Percentiles rank a stretch among this genome's conserved stretches.
Evolutionary conservation across 2,797 vertebrate genomes (phyloP).

Genomic region (Pyrocephalus nanus): DNA sequence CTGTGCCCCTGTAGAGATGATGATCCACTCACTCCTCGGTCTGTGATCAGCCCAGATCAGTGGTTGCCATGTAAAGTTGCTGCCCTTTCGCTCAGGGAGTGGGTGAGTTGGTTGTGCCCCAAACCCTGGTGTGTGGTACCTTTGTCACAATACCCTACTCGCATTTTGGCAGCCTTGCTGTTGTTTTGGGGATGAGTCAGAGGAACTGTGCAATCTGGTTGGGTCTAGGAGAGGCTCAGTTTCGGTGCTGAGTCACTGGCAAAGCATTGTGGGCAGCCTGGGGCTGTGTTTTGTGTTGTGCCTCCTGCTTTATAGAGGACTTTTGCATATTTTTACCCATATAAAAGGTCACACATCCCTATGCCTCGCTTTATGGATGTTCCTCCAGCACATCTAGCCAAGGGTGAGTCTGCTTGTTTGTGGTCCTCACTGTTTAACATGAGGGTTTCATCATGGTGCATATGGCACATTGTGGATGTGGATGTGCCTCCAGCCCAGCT

Average conservation of each 20-base stretch:
- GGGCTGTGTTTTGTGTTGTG: background rate
- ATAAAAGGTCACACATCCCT: background rate
- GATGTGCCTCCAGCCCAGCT: background rate
- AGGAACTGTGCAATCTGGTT: background rate
- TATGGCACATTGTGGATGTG: background rate
- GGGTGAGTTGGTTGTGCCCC: background rate
- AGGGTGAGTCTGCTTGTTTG: background rate
- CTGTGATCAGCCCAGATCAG: background rate
- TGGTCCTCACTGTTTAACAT: accelerated
- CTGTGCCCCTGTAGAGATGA: background rate
- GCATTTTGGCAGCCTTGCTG: background rate
- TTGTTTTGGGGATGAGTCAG: slow-evolving; percentile 28
- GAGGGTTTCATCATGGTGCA: accelerated
- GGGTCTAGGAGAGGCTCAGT: background rate
- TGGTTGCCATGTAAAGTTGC: background rate
- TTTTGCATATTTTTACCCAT: background rate
- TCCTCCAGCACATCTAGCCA: background rate
- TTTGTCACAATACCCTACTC: background rate
- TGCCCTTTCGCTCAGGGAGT: background rate
- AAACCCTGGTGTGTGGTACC: background rate
- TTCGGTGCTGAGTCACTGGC: slow-evolving; percentile 43
- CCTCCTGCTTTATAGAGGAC: background rate
- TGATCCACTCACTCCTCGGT: accelerated
- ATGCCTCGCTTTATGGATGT: background rate
- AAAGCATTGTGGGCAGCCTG: background rate